A percentile compares a stretch with the other conserved stretches of the same genome.
These are phyloP conservation scores for Vidua chalybeata DNA, from an alignment of 2,113 vertebrate genomes.

Conservation along the genomic window DNA sequence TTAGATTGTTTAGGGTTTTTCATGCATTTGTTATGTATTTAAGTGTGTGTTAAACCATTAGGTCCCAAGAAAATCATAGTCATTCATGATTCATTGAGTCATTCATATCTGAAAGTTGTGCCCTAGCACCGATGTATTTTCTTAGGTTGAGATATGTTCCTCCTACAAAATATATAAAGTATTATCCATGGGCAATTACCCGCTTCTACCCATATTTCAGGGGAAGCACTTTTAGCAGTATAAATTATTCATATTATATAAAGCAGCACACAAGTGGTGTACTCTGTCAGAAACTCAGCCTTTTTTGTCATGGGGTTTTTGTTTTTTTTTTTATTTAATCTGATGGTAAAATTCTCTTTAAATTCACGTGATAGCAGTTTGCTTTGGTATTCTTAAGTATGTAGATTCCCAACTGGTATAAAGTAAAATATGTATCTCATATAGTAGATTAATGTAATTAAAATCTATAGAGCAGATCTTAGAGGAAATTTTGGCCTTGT, in stretches of 20 bases:
- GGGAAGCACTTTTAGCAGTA: conserved; percentile 63
- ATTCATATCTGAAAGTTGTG: conserved; percentile 71
- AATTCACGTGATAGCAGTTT: neutral
- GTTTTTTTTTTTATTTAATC: neutral
- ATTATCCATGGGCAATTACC: conserved; percentile 75
- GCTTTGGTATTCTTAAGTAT: neutral
- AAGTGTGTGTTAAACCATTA: conserved; percentile 69
- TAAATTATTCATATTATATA: conserved; percentile 75
- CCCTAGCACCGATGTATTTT: conserved; percentile 43
- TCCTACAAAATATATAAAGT: conserved; percentile 73
- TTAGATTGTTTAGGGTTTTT: conserved; percentile 33
- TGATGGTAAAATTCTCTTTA: conserved; percentile 7
- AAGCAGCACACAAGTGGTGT: conserved; percentile 51
- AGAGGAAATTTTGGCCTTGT: conserved; percentile 1
- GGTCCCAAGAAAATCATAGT: conserved; percentile 63
- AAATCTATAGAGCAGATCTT: neutral
- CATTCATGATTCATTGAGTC: conserved; percentile 75
- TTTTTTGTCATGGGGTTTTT: neutral
- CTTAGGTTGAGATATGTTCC: conserved; percentile 65
- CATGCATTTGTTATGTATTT: conserved; percentile 62
- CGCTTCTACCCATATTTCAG: conserved; percentile 64
- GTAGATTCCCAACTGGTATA: neutral
- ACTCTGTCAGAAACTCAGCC: conserved; percentile 49
- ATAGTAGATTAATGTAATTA: conserved; percentile 15
- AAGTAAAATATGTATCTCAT: neutral